A percentile compares a stretch with the other conserved stretches of the same genome.
Evolutionary conservation across 2,888 invertebrate species (phyloP).

Genomic region (Spodoptera littoralis): DNA sequence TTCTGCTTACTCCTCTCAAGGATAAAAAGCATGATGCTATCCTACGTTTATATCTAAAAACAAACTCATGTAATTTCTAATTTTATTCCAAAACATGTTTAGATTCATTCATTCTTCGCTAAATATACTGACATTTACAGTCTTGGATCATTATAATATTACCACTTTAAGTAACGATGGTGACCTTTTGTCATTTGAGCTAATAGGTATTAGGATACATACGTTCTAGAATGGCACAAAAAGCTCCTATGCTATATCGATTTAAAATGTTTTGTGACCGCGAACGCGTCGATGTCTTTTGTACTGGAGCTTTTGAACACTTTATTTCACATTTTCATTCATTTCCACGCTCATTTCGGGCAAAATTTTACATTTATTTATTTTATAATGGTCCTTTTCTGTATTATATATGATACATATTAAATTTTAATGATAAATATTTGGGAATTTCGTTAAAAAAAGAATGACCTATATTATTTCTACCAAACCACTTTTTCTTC

Average conservation of each 20-base stretch:
- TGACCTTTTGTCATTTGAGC: conserved; percentile 39
- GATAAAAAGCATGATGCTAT: too few species aligned
- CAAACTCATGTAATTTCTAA: too few species aligned
- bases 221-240: conserved; percentile 31
- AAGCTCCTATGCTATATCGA: not conserved
- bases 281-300: conserved; percentile 74
- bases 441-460: too few species aligned
- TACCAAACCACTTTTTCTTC: too few species aligned
- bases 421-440: not conserved
- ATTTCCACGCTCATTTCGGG: not conserved
- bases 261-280: not conserved
- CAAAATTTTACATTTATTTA: not conserved
- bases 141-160: conserved; percentile 16
- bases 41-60: too few species aligned
- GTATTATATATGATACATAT: too few species aligned
- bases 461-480: too few species aligned
- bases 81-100: not conserved
- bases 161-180: conserved; percentile 12
- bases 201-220: conserved; percentile 19
- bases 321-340: not conserved
- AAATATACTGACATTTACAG: conserved; percentile 35
- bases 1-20: too few species aligned
- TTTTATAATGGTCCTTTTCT: not conserved
- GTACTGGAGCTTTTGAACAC: conserved; percentile 40
- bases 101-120: conserved; percentile 9